Base-by-base conservation (phyloP, 2,888 invertebrate genomes). In the Hemicrepidius hirtus region DNA sequence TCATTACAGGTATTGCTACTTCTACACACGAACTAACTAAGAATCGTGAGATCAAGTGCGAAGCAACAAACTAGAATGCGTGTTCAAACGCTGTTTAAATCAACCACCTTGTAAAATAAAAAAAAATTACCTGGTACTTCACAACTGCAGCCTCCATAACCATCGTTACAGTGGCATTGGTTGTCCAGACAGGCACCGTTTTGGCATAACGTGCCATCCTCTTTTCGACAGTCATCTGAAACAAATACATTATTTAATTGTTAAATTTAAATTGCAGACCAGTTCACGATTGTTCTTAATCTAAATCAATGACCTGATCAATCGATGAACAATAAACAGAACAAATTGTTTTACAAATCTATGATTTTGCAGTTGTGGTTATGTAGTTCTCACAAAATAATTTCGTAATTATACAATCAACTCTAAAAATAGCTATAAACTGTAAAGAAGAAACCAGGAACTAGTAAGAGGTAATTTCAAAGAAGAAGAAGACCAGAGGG, bases 131-230 rank as follows among this genome's bases (percentile, higher is more conserved):
- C 96, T 88, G 93, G 93, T 87, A 95, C 95, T 90, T 96, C 95
- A 87, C 97, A 97, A 87, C 95, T 96, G 87, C 97, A 97, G 81
- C 97, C 97, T 78, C 97, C 97, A 86, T 92, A 97, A 81, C 97
- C 97, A 87, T 97, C 97, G 87, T 97, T 97, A 88, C 97, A 97
- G 89, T 97, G 95, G 89, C 97, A 97, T 86, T 95, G 95, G 85
- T 94, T 93, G 87, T 95, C 95, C 84, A 97, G 91, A 89, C 97
- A 97, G 84, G 94, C 97, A 86, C 97, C 97, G 87, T 97, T 96
- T 87, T 94, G 92, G 90, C 97, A 97, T 85, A 90, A 91, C 83
- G 94, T 93, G 87, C 96, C 96, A 87, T 96, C 95, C 84, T 94
- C 94, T 90, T 95, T 95, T 89, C 92, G 94, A 91, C 97, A 97